Evolutionary conservation across 1,140 invertebrate species (phyloP).

Genomic region (Orius insidiosus): DNA sequence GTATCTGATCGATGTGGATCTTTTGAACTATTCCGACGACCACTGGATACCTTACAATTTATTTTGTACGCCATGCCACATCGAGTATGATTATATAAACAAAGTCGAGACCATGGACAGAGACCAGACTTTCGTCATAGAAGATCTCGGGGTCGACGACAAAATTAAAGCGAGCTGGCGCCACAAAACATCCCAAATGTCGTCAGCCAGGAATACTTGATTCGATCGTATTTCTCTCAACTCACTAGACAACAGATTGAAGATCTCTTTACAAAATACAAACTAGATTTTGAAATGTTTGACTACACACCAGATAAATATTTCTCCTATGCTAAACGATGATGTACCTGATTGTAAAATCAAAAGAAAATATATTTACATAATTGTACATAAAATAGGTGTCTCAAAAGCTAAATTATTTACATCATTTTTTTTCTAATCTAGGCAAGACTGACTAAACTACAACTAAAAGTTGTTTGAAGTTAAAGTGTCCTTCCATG

Average conservation of each 20-base stretch:
- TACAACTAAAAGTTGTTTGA: too few species aligned
- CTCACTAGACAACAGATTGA: constrained; percentile 52
- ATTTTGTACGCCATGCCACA: constrained; percentile 54
- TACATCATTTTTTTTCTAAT: too few species aligned
- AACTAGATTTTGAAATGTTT: constrained; percentile 69
- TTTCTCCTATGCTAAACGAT: constrained; percentile 33
- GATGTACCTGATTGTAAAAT: constrained; percentile 18
- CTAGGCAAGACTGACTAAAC: too few species aligned
- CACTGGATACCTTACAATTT: constrained; percentile 58
- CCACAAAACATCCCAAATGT: constrained; percentile 26
- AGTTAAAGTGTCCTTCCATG: too few species aligned
- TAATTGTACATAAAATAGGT: too few species aligned
- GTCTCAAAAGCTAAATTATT: too few species aligned
- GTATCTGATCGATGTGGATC: constrained; percentile 23
- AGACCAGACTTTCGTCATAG: constrained; percentile 67
- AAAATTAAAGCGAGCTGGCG: constrained; percentile 63
- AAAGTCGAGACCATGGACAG: constrained; percentile 15
- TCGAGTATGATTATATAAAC: constrained; percentile 31
- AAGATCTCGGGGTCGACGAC: constrained; percentile 50
- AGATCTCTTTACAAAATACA: constrained; percentile 62
- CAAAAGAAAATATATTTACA: too few species aligned
- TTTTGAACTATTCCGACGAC: constrained; percentile 30
- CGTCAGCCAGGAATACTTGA: constrained; percentile 28
- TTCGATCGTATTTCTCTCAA: constrained; percentile 35
- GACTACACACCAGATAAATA: constrained; percentile 60